Percentiles rank a stretch among this genome's conserved stretches.
Conservation (phyloP, 2,113 vertebrate species). For the Calyptommatus sinebrachiatus region DNA sequence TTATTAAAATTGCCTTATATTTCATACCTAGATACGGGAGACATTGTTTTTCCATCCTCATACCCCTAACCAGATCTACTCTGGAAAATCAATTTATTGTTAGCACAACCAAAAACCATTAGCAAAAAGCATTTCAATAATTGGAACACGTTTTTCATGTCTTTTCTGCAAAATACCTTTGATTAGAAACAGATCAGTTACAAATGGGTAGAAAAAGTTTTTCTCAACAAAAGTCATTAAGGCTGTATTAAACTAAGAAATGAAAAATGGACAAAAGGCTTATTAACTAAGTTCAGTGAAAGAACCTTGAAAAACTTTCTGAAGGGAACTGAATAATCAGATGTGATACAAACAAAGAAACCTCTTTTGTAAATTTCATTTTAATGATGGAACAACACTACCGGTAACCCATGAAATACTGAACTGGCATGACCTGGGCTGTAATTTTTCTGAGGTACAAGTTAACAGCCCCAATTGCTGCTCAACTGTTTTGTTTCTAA, state of each 20-base stretch:
- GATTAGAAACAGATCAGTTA: neutral
- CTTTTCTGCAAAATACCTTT: constrained; percentile 24
- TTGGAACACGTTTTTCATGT: neutral
- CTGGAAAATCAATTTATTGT: constrained; percentile 23
- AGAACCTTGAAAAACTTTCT: neutral
- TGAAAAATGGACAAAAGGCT: neutral
- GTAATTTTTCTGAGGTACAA: no score
- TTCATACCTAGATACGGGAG: constrained; percentile 26
- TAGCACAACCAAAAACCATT: constrained; percentile 18
- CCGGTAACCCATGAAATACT: neutral
- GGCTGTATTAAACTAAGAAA: constrained; percentile 1
- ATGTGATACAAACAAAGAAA: neutral
- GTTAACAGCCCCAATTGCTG: no score
- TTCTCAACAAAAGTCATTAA: neutral
- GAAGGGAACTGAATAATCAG: neutral
- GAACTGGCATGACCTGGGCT: no score
- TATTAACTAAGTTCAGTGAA: neutral
- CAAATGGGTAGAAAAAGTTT: neutral
- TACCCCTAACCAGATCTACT: neutral
- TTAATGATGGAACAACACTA: neutral
- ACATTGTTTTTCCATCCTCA: neutral
- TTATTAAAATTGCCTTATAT: constrained; percentile 28
- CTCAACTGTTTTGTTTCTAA: no score
- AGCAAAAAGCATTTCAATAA: constrained; percentile 29
- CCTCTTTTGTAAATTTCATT: neutral